phyloP scores from a whole-genome alignment of 2,797 vertebrate species.

The Enteromius mattozi region DNA sequence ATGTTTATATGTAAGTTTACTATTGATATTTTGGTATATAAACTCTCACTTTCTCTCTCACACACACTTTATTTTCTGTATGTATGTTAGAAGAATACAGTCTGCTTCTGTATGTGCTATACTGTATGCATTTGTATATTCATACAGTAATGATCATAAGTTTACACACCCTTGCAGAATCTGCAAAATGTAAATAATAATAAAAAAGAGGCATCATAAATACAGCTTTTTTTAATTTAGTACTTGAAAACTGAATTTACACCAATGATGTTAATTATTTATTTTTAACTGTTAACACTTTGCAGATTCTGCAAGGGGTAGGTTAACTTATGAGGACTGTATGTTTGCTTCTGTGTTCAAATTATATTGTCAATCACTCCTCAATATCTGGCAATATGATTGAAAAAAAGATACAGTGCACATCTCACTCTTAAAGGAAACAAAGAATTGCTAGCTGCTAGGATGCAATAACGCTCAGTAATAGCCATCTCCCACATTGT shows the following conservation, averaged over 20 bases:
- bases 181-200: background rate
- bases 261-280: background rate
- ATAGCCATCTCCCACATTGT: conserved; percentile 14
- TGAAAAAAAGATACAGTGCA: background rate
- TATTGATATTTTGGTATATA: background rate
- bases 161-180: background rate
- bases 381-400: conserved; percentile 3
- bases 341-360: background rate
- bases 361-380: background rate
- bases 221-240: no score
- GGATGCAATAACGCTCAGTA: conserved; percentile 9
- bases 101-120: background rate
- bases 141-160: background rate
- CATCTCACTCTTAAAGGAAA: background rate
- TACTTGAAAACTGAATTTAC: background rate
- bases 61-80: background rate
- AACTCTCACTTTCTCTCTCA: background rate
- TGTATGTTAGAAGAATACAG: background rate
- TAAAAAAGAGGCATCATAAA: background rate
- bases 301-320: background rate
- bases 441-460: background rate
- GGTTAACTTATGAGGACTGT: background rate
- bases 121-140: background rate
- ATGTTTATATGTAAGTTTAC: background rate
- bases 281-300: background rate